These are phyloP conservation scores for Drosophila hydei DNA, from an alignment of 1,140 invertebrate genomes.

Conservation along the genomic window DNA sequence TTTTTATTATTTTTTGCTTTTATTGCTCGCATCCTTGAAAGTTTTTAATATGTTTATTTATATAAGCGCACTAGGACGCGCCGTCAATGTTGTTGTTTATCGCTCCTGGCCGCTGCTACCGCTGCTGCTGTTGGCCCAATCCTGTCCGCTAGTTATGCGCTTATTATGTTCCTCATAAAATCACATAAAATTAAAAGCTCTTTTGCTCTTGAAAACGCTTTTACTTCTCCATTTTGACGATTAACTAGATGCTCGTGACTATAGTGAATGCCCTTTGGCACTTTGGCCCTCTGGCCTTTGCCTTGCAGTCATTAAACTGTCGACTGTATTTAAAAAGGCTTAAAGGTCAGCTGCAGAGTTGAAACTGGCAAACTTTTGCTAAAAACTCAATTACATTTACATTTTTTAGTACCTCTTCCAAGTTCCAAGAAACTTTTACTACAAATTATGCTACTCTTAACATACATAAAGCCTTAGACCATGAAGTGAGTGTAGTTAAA, in stretches of 20 bases:
- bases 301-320: constrained; percentile 46
- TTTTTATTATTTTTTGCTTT: constrained; percentile 30
- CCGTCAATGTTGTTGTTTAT: constrained; percentile 59
- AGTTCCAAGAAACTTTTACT: background rate
- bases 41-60: constrained; percentile 78
- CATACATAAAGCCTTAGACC: too few relatives aligned
- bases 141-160: constrained; percentile 47
- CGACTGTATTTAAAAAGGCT: constrained; percentile 26
- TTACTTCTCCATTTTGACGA: constrained; percentile 39
- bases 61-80: constrained; percentile 48
- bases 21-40: constrained; percentile 69
- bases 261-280: background rate
- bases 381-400: constrained; percentile 8
- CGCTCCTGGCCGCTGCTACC: constrained; percentile 26
- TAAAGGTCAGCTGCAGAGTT: constrained; percentile 21
- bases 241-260: constrained; percentile 21
- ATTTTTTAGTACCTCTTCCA: constrained; percentile 1
- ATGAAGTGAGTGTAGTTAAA: too few relatives aligned
- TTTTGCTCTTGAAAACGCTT: constrained; percentile 63
- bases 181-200: constrained; percentile 75
- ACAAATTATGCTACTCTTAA: too few relatives aligned
- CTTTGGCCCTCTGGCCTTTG: background rate
- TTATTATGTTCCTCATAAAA: constrained; percentile 67
- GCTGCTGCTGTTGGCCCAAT: constrained; percentile 27
- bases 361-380: background rate